Conservation (phyloP, 2,888 invertebrate genomes). For the Cryptops parisi region DNA sequence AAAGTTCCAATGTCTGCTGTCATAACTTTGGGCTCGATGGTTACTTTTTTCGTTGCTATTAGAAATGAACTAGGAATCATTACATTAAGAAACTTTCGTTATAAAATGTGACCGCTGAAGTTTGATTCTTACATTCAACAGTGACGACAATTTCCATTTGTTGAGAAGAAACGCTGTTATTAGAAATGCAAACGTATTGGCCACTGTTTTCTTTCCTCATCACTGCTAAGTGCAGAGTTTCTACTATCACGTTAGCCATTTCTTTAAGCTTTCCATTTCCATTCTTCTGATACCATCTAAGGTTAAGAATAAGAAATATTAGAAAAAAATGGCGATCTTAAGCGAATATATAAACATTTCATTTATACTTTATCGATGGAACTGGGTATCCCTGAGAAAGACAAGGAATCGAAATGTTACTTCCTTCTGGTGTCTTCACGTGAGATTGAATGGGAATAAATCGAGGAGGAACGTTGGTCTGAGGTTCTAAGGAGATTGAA, state of each 20-base stretch:
- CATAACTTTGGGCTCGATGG: neutral
- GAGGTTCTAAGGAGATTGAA: neutral
- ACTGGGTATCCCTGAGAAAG: neutral
- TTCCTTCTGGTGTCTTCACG: neutral
- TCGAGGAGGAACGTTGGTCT: neutral
- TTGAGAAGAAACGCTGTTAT: too few relatives aligned
- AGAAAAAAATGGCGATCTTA: neutral
- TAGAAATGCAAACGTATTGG: too few relatives aligned
- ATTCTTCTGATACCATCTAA: neutral
- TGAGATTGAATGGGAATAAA: neutral
- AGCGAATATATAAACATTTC: too few relatives aligned
- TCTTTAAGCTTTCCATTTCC: neutral
- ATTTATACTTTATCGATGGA: neutral
- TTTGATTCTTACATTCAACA: too few relatives aligned
- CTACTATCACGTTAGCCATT: too few relatives aligned
- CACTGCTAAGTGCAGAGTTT: too few relatives aligned
- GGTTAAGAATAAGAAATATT: neutral
- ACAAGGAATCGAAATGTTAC: neutral
- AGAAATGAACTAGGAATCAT: too few relatives aligned
- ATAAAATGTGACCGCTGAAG: too few relatives aligned
- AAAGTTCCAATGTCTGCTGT: neutral
- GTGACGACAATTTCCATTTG: too few relatives aligned
- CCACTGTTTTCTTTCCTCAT: too few relatives aligned
- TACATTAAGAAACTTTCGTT: too few relatives aligned
- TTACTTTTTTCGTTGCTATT: neutral